Evolutionary conservation across 2,113 vertebrate species (phyloP).

Genomic region (Gobiocypris rarus): DNA sequence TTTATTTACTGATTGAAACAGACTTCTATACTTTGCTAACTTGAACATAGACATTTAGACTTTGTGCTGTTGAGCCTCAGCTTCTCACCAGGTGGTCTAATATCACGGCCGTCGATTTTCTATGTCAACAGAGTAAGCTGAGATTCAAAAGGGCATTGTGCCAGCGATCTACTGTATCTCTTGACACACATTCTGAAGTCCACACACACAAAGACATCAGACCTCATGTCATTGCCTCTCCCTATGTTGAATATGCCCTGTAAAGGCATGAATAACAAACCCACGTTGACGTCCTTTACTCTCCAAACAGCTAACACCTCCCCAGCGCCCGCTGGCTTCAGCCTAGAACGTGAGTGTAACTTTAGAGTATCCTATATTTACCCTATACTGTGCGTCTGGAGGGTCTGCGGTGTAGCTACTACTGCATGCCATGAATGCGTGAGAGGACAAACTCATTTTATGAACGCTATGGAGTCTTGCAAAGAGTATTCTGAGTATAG

Average conservation of each 20-base stretch:
- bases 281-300: background rate
- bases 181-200: constrained; percentile 35
- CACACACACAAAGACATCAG: constrained; percentile 13
- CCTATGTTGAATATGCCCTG: constrained; percentile 1
- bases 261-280: constrained; percentile 29
- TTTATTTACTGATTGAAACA: background rate
- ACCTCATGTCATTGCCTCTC: background rate
- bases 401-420: constrained; percentile 25
- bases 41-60: background rate
- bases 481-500: background rate
- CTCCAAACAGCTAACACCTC: constrained; percentile 8
- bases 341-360: constrained; percentile 26
- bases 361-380: constrained; percentile 34
- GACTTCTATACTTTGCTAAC: background rate
- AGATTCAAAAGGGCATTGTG: constrained; percentile 1
- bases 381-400: background rate
- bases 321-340: background rate
- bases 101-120: constrained; percentile 4
- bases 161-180: constrained; percentile 12
- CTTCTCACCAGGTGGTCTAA: constrained; percentile 16
- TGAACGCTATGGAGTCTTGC: background rate
- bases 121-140: constrained; percentile 36
- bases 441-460: constrained; percentile 33
- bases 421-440: constrained; percentile 31
- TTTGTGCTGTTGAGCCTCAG: background rate